A percentile compares a stretch with the other conserved stretches of the same genome.
Evolutionary conservation across 2,888 invertebrate species (phyloP).

Genomic region (Pseudolycoriella hygida): DNA sequence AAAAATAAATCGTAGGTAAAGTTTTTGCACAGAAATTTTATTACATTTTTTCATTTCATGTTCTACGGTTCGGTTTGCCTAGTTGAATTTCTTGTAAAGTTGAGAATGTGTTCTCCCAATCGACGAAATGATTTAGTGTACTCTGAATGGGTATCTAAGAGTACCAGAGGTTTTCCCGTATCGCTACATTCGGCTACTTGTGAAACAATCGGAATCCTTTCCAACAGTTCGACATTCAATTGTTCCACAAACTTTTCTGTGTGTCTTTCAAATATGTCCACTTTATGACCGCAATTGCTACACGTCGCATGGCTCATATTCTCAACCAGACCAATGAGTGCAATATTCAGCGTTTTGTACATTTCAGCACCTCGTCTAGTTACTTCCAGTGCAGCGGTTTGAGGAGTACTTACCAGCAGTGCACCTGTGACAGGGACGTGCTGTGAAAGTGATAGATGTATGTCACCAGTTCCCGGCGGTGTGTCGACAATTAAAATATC

Average conservation of each 20-base stretch:
- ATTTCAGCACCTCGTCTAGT: slow-evolving; percentile 72
- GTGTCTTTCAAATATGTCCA: slow-evolving; percentile 54
- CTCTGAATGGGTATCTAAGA: slow-evolving; percentile 20
- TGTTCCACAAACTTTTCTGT: slow-evolving; percentile 42
- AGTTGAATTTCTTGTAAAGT: slow-evolving; percentile 9
- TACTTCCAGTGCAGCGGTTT: slow-evolving; percentile 71
- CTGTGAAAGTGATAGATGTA: slow-evolving; percentile 79
- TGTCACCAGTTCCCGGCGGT: slow-evolving; percentile 94
- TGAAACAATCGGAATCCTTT: slow-evolving; percentile 31
- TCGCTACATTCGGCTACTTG: slow-evolving; percentile 25
- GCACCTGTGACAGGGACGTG: slow-evolving; percentile 75
- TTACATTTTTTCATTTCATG: background rate
- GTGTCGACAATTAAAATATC: slow-evolving; percentile 86
- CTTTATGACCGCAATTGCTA: slow-evolving; percentile 52
- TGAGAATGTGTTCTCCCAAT: slow-evolving; percentile 13
- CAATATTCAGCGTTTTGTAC: slow-evolving; percentile 68
- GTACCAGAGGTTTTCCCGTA: slow-evolving; percentile 21
- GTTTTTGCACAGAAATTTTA: background rate
- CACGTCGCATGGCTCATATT: slow-evolving; percentile 78
- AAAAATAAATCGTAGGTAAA: slow-evolving; percentile 29
- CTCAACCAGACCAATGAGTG: slow-evolving; percentile 73
- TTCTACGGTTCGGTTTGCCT: too few relatives aligned
- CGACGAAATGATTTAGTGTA: slow-evolving; percentile 18
- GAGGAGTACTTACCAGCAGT: slow-evolving; percentile 85
- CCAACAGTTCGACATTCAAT: slow-evolving; percentile 46